Evolutionary conservation across 2,797 vertebrate species (phyloP).

Genomic region (Mionectes olivaceus): DNA sequence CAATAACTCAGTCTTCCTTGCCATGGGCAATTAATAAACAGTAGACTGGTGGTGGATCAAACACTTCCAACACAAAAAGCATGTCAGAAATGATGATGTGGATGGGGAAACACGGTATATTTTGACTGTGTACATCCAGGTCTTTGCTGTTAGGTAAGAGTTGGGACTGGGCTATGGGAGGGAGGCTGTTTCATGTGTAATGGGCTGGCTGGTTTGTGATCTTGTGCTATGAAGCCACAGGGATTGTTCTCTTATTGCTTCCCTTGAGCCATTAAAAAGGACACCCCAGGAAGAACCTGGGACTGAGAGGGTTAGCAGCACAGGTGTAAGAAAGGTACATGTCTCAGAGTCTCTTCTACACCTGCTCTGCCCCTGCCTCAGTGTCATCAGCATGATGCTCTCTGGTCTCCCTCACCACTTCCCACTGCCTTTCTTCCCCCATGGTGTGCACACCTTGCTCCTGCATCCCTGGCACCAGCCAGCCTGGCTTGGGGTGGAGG

Average conservation of each 20-base stretch:
- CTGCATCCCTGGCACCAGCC: accelerated
- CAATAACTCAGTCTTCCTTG: not conserved
- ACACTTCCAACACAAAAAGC: not conserved
- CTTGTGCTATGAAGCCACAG: not conserved
- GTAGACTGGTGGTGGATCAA: not conserved
- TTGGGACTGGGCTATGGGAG: not conserved
- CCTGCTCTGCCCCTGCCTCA: not conserved
- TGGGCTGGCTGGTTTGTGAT: too few species aligned
- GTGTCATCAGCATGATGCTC: not conserved
- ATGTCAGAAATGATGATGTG: not conserved
- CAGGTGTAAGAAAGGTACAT: not conserved
- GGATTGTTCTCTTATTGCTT: not conserved
- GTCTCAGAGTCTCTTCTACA: not conserved
- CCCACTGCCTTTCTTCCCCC: accelerated
- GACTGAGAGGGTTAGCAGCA: not conserved
- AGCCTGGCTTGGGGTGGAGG: not conserved
- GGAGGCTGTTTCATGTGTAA: not conserved
- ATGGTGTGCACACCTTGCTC: accelerated
- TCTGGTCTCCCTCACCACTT: not conserved
- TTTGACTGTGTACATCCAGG: not conserved
- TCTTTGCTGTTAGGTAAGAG: not conserved
- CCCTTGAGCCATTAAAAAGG: not conserved
- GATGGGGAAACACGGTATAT: not conserved
- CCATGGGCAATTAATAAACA: not conserved
- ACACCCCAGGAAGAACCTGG: not conserved